Conservation (phyloP, 2,797 vertebrate species). For the Arrhamphus sclerolepis region DNA sequence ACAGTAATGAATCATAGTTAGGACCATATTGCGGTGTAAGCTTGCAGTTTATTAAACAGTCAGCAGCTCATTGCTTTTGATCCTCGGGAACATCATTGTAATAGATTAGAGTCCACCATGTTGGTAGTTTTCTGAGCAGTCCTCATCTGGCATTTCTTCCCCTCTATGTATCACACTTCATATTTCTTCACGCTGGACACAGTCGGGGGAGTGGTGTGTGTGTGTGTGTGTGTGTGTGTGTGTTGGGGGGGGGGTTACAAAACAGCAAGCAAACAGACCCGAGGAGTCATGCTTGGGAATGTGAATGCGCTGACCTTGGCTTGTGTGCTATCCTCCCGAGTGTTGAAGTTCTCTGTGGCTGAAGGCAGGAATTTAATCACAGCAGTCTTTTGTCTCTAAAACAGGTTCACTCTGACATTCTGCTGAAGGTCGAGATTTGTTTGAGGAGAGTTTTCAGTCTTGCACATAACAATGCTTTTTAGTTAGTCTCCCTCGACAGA, state of each 20-base stretch:
- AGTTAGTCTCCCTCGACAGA: slow-evolving; percentile 36
- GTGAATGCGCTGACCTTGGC: slow-evolving; percentile 70
- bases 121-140: slow-evolving; percentile 46
- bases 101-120: slow-evolving; percentile 66
- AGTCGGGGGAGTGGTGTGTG: slow-evolving; percentile 1
- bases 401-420: slow-evolving; percentile 63
- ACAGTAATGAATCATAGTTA: slow-evolving; percentile 86
- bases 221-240: no score
- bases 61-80: slow-evolving; percentile 80
- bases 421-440: slow-evolving; percentile 64
- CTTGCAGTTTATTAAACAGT: slow-evolving; percentile 80
- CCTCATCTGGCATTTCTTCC: slow-evolving; percentile 22
- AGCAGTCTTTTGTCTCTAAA: slow-evolving; percentile 57
- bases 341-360: slow-evolving; percentile 60
- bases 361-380: slow-evolving; percentile 78
- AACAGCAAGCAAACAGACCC: slow-evolving; percentile 46
- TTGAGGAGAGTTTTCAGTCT: slow-evolving; percentile 65
- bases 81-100: slow-evolving; percentile 69
- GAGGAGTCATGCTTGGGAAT: slow-evolving; percentile 38
- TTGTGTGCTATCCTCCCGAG: slow-evolving; percentile 42
- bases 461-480: slow-evolving; percentile 41
- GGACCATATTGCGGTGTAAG: slow-evolving; percentile 77
- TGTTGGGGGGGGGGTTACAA: no score
- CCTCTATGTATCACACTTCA: slow-evolving; percentile 21
- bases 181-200: slow-evolving; percentile 28